Conservation (phyloP, 2,888 invertebrate genomes). For the Heliothis peltigera region DNA sequence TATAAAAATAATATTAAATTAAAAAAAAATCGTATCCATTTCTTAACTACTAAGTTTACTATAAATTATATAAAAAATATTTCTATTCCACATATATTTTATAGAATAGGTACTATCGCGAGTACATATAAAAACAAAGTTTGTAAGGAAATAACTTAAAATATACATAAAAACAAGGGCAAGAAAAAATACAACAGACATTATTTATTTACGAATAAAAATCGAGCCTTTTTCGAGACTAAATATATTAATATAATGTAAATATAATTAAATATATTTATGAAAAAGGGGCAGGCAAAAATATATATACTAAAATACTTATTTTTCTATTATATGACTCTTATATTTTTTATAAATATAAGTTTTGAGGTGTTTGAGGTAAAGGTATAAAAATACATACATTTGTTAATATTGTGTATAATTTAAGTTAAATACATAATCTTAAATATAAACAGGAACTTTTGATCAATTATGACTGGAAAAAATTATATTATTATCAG, state of each 20-base stretch:
- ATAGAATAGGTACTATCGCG: background rate
- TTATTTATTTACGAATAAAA: background rate
- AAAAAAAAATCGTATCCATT: slow-evolving; percentile 5
- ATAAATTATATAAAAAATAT: slow-evolving; percentile 9
- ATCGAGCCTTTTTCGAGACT: background rate
- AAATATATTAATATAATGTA: too few species aligned
- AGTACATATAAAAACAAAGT: too few species aligned
- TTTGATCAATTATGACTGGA: slow-evolving; percentile 27
- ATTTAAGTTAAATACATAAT: slow-evolving; percentile 24
- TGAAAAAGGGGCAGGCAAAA: too few species aligned
- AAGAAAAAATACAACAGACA: too few species aligned
- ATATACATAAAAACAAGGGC: too few species aligned
- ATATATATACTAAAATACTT: too few species aligned
- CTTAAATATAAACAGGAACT: slow-evolving; percentile 49
- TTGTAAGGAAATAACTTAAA: too few species aligned
- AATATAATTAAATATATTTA: too few species aligned
- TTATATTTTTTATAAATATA: background rate
- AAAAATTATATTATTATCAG: slow-evolving; percentile 7
- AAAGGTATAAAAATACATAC: background rate
- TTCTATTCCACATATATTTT: background rate
- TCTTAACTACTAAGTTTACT: background rate
- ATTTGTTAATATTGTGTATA: background rate
- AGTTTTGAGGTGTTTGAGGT: background rate
- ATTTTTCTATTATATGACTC: background rate
- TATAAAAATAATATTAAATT: slow-evolving; percentile 9